Conservation (phyloP, 37 sponge, comb jelly and placozoan genomes). For the Agelas oroides region DNA sequence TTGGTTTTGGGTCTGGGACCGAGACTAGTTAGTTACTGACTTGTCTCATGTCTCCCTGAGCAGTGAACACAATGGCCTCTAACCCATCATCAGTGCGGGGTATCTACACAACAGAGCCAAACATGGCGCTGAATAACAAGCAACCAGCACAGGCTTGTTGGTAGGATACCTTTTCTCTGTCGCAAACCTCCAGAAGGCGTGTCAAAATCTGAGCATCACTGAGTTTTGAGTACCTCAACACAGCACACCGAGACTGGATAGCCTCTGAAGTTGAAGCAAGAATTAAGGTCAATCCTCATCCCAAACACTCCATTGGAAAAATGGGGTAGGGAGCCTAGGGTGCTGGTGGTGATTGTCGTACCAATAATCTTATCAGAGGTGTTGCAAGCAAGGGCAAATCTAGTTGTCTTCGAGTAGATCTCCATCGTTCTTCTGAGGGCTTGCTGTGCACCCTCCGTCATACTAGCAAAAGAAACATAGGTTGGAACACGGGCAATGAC, state of each 20-base stretch:
- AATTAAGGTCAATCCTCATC: no score
- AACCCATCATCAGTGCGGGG: constrained; percentile 90
- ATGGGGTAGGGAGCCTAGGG: no score
- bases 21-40: constrained; percentile 17
- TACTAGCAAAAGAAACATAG: constrained; percentile 73
- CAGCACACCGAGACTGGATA: constrained; percentile 97
- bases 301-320: no score
- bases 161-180: constrained; percentile 89
- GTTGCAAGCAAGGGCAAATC: constrained; percentile 99
- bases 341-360: no score
- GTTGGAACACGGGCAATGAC: not conserved
- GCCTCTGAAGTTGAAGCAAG: constrained; percentile 67
- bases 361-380: constrained; percentile 97
- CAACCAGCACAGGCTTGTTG: no score
- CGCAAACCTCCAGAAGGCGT: constrained; percentile 92
- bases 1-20: no score
- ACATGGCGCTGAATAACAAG: no score
- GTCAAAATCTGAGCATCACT: constrained; percentile 89
- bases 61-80: constrained; percentile 97
- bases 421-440: constrained; percentile 98
- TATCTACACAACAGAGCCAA: constrained; percentile 43
- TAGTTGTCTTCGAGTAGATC: constrained; percentile 95
- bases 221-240: constrained; percentile 86
- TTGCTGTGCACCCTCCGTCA: constrained; percentile 98
- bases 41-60: constrained; percentile 99